These are phyloP conservation scores for Agonopterix alstromeriana DNA, from an alignment of 2,888 invertebrate species.

Conservation along the genomic window DNA sequence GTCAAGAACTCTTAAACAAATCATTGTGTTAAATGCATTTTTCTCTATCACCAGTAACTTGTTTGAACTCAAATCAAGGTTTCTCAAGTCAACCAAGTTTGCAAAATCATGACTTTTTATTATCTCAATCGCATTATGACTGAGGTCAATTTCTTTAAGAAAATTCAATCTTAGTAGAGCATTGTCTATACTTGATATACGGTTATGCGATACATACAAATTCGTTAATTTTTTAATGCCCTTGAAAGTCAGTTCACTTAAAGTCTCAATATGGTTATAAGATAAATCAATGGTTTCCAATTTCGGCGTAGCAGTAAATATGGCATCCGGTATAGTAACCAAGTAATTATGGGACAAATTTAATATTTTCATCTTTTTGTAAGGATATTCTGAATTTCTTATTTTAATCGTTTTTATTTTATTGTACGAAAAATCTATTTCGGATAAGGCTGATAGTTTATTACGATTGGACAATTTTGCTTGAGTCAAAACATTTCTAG, in stretches of 20 bases:
- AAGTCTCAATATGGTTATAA: constrained; percentile 32
- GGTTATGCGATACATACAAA: constrained; percentile 40
- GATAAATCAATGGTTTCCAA: constrained; percentile 41
- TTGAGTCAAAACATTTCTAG: constrained; percentile 26
- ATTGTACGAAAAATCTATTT: constrained; percentile 46
- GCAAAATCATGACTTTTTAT: constrained; percentile 32
- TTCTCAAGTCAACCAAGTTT: constrained; percentile 25
- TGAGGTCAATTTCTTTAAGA: constrained; percentile 32
- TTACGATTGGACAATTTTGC: constrained; percentile 30
- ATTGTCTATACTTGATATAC: constrained; percentile 32
- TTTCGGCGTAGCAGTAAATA: constrained; percentile 30
- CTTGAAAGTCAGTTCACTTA: constrained; percentile 38
- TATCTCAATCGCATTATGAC: constrained; percentile 31
- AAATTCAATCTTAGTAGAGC: constrained; percentile 40
- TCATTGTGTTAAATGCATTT: constrained; percentile 25
- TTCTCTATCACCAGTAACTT: constrained; percentile 26
- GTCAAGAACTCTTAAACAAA: constrained; percentile 24
- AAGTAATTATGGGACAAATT: constrained; percentile 44
- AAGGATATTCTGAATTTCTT: constrained; percentile 13
- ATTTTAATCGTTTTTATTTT: constrained; percentile 26
- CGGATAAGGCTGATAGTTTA: constrained; percentile 20
- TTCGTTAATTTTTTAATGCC: constrained; percentile 33
- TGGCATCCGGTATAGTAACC: constrained; percentile 25
- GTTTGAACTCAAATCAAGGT: constrained; percentile 38
- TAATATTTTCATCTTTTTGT: constrained; percentile 23